A percentile compares a stretch with the other conserved stretches of the same genome.
Conservation (phyloP, 2,113 vertebrate genomes). For the Nesoenas mayeri region DNA sequence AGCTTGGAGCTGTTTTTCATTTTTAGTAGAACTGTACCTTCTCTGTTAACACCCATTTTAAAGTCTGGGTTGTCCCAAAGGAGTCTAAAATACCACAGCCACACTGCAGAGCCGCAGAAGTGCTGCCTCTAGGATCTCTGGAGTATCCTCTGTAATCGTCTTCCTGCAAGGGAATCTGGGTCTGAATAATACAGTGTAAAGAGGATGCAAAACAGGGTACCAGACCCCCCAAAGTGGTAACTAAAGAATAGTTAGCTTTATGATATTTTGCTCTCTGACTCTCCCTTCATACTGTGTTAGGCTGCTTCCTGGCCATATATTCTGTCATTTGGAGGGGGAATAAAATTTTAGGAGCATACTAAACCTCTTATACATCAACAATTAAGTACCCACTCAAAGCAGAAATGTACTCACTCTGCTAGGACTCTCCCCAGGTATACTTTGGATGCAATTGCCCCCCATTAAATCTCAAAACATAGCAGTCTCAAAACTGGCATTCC, state of each 20-base stretch:
- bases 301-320: not conserved
- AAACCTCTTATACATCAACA: not conserved
- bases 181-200: not conserved
- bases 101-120: not conserved
- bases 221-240: not conserved
- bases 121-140: not conserved
- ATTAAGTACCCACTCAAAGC: not conserved
- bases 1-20: not conserved
- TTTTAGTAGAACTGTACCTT: not conserved
- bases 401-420: not conserved
- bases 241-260: not conserved
- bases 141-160: not conserved
- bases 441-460: not conserved
- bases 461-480: not conserved
- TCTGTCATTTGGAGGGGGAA: not conserved
- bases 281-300: not conserved
- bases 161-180: rapidly evolving
- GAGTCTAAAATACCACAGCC: not conserved
- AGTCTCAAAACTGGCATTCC: not conserved
- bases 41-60: not conserved
- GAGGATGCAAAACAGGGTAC: not conserved
- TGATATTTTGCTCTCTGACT: not conserved
- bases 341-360: not conserved
- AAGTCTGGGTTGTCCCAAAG: not conserved
- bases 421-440: not conserved